Base-by-base conservation (phyloP, 2,888 invertebrate genomes). In the Pristionchus fissidentatus region DNA sequence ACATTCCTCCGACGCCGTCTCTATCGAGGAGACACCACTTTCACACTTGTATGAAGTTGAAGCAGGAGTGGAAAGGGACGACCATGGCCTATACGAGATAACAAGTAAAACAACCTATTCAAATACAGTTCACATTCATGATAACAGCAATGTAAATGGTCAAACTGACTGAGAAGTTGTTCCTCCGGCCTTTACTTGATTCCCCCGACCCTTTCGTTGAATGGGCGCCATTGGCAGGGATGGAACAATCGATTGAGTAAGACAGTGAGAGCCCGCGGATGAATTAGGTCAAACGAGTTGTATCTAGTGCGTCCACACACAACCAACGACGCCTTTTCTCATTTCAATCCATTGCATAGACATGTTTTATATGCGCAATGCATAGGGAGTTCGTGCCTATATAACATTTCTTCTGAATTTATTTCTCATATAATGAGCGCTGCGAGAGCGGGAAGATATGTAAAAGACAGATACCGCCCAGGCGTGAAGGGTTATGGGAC, bases 211-310 rank as follows among this genome's bases (percentile, higher is more conserved):
- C 22, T 29, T 62, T 0, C 62, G 62, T 62, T 62, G 62, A 62
- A 62, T 62, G 3, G 62, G 62, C 10, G 62, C 62, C 62, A 62
- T 62, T 57, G 1, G n/a, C n/a, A 57, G n/a, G 57, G 29, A 29
- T 26, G 57, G 29, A 29, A 10, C 10, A 7, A 29, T 13, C 13
- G 29, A 26, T 26, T 10, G 57, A 26, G 29, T 19, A n/a, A 57
- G n/a, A 29, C n/a, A n/a, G n/a, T n/a, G n/a, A n/a, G n/a, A n/a
- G n/a, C n/a, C n/a, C n/a, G n/a, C n/a, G n/a, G n/a, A n/a, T n/a
- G n/a, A n/a, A n/a, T n/a, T n/a, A 57, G 57, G 57, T 57, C 57
- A 57, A 57, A 57, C 57, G 57, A 57, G 57, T 57, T 57, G n/a
- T 29, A n/a, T 10, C 8, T 57, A 57, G 29, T 5, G 57, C 57